Base-by-base conservation (phyloP, 2,797 vertebrate genomes). In the Syncerus caffer region DNA sequence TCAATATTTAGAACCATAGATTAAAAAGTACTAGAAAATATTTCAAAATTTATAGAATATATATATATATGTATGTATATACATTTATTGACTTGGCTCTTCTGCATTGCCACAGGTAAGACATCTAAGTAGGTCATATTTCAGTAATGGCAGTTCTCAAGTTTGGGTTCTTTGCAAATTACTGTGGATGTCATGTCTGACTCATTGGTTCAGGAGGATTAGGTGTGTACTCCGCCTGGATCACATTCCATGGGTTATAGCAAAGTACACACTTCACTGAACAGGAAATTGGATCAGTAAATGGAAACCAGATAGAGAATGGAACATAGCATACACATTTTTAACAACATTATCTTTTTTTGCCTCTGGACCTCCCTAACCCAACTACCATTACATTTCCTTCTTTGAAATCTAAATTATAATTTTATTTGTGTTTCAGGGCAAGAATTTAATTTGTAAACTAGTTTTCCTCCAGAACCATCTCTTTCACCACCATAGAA, bases 251-350 rank as follows among this genome's bases (percentile, higher is more conserved):
- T 89, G 31, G 57, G 7, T 64, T 82, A 89, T 10, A 87, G 58
- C 85, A 96, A 97, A 27, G 57, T 17, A 95, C 34, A 94, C 2
- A 82, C 38, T 95, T 42, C 89, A 78, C n/a, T 74, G 67, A 85
- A 71, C 51, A 96, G 87, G 78, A 93, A 96, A 92, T 67, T 93
- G 50, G 76, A 95, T 64, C 78, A 78, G 91, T 76, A 91, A 84
- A 57, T 94, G 62, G 60, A 90, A 98, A 84, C 53, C 15, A 95
- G 58, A 50, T 60, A 60, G 50, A 87, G 67, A 95, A 85, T 57
- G 80, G 34, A 57, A 31, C n/a, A 83, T 83, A 82, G 8, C 14
- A 45, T 19, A 4, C 47, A 60, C 38, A 2, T 45, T 50, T 87
- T 96, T 57, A 91, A 53, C 38, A 93, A 78, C 27, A 67, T 9